Percentiles rank a stretch among this genome's conserved stretches.
phyloP scores from a whole-genome alignment of 2,888 invertebrate genomes.

The Andricus quercusramuli region DNA sequence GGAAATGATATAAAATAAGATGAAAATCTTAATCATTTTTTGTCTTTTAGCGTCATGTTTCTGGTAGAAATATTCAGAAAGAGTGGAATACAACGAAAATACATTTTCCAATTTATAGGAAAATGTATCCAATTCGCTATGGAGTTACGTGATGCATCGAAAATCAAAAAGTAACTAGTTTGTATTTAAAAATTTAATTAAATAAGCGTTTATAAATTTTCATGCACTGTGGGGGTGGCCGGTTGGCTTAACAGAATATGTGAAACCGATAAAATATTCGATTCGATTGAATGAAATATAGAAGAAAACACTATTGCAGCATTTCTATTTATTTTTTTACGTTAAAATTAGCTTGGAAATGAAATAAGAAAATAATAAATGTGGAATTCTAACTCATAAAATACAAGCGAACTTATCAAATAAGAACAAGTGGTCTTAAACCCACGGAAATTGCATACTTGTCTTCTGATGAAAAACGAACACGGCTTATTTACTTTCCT shows the following conservation, averaged over 20 bases:
- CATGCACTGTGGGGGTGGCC: background rate
- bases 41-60: too few relatives aligned
- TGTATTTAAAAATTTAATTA: too few relatives aligned
- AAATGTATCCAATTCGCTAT: too few relatives aligned
- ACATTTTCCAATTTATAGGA: too few relatives aligned
- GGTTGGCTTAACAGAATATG: background rate
- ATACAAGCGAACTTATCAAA: background rate
- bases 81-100: too few relatives aligned
- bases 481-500: background rate
- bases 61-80: too few relatives aligned
- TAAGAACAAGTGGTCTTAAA: background rate
- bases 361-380: background rate
- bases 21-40: too few relatives aligned
- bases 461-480: background rate
- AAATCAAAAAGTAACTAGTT: too few relatives aligned
- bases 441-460: background rate
- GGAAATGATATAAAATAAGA: too few relatives aligned
- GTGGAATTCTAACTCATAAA: background rate
- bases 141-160: too few relatives aligned
- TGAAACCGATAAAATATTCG: background rate
- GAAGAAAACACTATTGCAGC: background rate
- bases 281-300: background rate
- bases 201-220: too few relatives aligned
- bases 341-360: background rate
- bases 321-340: background rate